Evolutionary conservation across 1,140 invertebrate species (phyloP).

Genomic region (Leptoteleia sp.): DNA sequence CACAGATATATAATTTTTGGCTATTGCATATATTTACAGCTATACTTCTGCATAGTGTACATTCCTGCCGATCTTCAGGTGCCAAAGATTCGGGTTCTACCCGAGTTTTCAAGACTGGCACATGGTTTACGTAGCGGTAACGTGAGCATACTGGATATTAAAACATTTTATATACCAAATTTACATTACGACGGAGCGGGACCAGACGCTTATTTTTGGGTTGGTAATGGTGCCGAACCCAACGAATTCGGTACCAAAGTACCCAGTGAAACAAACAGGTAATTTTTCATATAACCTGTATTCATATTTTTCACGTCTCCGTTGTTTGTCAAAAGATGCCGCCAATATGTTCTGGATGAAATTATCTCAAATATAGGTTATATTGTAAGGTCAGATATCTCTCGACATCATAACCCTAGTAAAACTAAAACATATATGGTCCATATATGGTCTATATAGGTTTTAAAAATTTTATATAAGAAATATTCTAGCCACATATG

Average conservation of each 20-base stretch:
- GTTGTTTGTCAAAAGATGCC: no score
- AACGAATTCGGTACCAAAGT: slow-evolving; percentile 92
- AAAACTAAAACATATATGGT: no score
- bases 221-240: slow-evolving; percentile 91
- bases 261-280: slow-evolving; percentile 91
- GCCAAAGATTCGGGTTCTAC: slow-evolving; percentile 88
- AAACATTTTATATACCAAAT: slow-evolving; percentile 96
- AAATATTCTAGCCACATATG: no score
- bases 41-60: slow-evolving; percentile 92
- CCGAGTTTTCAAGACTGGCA: slow-evolving; percentile 91
- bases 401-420: no score
- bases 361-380: no score
- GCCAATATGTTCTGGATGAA: no score
- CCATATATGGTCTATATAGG: no score
- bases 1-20: no score
- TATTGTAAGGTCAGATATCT: no score
- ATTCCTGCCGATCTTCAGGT: slow-evolving; percentile 88
- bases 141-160: slow-evolving; percentile 94
- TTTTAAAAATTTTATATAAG: no score
- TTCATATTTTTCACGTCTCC: neutral
- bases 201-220: slow-evolving; percentile 96
- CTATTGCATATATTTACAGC: slow-evolving; percentile 86
- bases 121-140: slow-evolving; percentile 94
- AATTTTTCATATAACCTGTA: slow-evolving; percentile 20
- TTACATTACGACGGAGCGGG: slow-evolving; percentile 94